Conservation (phyloP, 1,140 invertebrate genomes). For the Bombus haemorrhoidalis region DNA sequence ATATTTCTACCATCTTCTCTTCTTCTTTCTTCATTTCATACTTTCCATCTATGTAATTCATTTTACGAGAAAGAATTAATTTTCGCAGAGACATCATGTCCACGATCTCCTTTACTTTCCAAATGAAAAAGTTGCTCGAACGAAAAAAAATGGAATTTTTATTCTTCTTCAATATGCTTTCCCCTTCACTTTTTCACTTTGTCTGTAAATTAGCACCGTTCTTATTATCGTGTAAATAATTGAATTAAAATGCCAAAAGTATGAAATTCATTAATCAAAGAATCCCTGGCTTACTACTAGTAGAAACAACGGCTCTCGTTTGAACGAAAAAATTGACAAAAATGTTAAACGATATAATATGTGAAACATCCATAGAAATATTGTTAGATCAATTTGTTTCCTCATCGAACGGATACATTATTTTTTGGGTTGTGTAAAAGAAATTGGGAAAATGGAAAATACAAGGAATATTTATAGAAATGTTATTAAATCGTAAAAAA, state of each 20-base stretch:
- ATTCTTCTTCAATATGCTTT: neutral
- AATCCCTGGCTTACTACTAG: too few species aligned
- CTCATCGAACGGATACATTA: too few species aligned
- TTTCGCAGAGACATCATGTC: neutral
- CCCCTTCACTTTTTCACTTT: too few species aligned
- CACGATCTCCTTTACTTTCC: neutral
- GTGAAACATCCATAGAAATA: neutral
- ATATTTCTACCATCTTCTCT: neutral
- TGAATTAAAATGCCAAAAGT: neutral
- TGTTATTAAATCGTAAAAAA: too few species aligned
- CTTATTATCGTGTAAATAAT: conserved; percentile 1
- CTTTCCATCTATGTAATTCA: neutral
- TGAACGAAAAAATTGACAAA: neutral
- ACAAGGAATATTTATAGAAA: too few species aligned
- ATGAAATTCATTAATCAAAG: too few species aligned
- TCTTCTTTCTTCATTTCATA: neutral
- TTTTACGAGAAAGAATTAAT: neutral
- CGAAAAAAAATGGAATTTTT: neutral
- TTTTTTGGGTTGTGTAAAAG: too few species aligned
- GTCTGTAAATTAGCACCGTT: neutral
- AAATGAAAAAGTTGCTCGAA: neutral
- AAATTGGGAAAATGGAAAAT: too few species aligned
- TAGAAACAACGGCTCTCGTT: neutral
- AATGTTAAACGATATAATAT: neutral
- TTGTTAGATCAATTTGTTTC: neutral